These are phyloP conservation scores for Rhinichthys osculus DNA, from an alignment of 2,797 vertebrate species.

Conservation along the genomic window DNA sequence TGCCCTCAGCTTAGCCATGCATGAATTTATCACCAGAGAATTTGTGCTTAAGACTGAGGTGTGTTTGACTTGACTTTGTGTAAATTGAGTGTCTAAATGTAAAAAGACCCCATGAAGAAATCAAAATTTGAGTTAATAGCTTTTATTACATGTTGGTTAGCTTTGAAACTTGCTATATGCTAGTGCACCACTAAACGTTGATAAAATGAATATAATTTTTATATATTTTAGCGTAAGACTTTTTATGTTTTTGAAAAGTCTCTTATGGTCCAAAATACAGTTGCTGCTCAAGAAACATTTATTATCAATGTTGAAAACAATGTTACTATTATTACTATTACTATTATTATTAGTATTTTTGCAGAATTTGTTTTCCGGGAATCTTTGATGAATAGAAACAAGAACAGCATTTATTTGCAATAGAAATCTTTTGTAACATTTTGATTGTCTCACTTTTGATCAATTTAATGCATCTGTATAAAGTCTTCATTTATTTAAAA, in stretches of 20 bases:
- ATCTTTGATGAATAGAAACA: neutral
- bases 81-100: neutral
- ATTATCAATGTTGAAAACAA: neutral
- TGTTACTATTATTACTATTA: neutral
- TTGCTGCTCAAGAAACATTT: neutral
- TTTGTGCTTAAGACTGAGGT: neutral
- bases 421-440: neutral
- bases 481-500: neutral
- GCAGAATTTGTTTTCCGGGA: neutral
- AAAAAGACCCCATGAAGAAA: neutral
- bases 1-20: conserved; percentile 48
- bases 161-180: neutral
- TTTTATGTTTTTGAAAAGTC: neutral
- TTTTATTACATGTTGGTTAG: neutral
- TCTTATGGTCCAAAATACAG: neutral
- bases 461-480: neutral
- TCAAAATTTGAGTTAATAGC: neutral
- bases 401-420: neutral
- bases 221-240: neutral
- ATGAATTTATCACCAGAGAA: conserved; percentile 37
- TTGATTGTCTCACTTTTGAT: neutral
- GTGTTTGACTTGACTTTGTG: conserved; percentile 20
- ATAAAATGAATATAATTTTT: neutral
- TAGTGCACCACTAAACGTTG: neutral
- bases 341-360: neutral